Percentiles rank a stretch among this genome's conserved stretches.
Conservation (phyloP, 2,113 vertebrate genomes). For the Tonatia bakeri region DNA sequence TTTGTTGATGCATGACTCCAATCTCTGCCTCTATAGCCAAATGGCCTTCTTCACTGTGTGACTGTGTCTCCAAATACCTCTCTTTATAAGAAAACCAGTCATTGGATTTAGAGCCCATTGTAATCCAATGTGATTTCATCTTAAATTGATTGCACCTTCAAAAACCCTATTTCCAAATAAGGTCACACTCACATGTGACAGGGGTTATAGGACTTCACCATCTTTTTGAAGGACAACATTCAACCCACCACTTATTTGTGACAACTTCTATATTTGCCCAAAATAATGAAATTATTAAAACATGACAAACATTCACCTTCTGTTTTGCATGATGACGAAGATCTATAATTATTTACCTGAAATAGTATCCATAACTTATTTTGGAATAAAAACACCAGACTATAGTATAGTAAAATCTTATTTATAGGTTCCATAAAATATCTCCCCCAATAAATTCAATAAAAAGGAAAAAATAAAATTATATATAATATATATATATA, state of each 20-base stretch:
- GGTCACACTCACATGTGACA: neutral
- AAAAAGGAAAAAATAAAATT: neutral
- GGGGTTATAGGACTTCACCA: neutral
- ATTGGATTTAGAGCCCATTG: neutral
- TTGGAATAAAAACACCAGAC: neutral
- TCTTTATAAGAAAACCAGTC: neutral
- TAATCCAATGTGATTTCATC: neutral
- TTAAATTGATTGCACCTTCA: neutral
- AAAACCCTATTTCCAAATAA: neutral
- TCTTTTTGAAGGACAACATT: neutral
- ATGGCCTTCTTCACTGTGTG: neutral
- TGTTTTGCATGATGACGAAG: neutral
- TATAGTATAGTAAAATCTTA: neutral
- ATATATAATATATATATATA: neutral
- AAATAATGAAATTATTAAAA: neutral
- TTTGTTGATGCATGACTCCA: neutral
- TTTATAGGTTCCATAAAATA: neutral
- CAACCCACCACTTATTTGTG: neutral
- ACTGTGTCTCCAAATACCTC: neutral
- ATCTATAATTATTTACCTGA: conserved; percentile 3
- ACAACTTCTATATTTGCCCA: neutral
- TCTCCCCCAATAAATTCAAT: neutral
- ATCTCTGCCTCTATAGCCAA: neutral
- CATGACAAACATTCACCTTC: neutral
- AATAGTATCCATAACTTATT: neutral